Evolutionary conservation across 2,113 vertebrate genomes (phyloP), one percentile per base, ranked within the genome.

Genomic region (Copsychus sechellarum): DNA sequence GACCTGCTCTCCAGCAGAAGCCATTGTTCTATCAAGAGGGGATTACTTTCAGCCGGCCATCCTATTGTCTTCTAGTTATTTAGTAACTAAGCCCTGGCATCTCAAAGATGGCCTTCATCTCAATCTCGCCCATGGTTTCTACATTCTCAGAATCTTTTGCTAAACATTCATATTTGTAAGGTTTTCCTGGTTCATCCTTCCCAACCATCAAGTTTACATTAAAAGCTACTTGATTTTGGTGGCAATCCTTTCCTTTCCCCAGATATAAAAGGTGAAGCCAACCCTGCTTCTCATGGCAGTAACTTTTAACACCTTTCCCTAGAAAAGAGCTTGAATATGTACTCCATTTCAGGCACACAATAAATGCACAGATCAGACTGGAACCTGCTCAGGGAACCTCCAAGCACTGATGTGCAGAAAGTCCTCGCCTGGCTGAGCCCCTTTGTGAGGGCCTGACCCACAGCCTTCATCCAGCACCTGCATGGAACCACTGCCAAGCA

Each of bases 391-490:
- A 48, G 42, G 60, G 61, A 58, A 62, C 25, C 0, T 1, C 26
- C 34, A 66, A 29, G 45, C 56, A n/a, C 36, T 10, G 31, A 29
- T 64, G 58, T 17, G 8, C 84, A 77, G 23, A 8, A 26, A 67
- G 23, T 22, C 51, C 29, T 65, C 8, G 4, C n/a, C 50, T 40
- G 9, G 54, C 36, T 65, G 36, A 91, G 69, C n/a, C 25, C 48
- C 40, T 36, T 22, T n/a, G 38, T 2, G 0, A 84, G 70, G 50
- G 26, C 25, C 60, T 54, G 56, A 78, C 38, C 69, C 0, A 0
- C n/a, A 77, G 72, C 40, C 31, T 78, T 72, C 53, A 64, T 2
- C 5, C 65, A 22, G 34, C 31, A 45, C 23, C 3, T 2, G 71
- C 54, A 7, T 7, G 25, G 77, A 58, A 62, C 48, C 0, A 5